A percentile compares a stretch with the other conserved stretches of the same genome.
Evolutionary conservation across 2,113 vertebrate genomes (phyloP).

Genomic region (Otus sunia): DNA sequence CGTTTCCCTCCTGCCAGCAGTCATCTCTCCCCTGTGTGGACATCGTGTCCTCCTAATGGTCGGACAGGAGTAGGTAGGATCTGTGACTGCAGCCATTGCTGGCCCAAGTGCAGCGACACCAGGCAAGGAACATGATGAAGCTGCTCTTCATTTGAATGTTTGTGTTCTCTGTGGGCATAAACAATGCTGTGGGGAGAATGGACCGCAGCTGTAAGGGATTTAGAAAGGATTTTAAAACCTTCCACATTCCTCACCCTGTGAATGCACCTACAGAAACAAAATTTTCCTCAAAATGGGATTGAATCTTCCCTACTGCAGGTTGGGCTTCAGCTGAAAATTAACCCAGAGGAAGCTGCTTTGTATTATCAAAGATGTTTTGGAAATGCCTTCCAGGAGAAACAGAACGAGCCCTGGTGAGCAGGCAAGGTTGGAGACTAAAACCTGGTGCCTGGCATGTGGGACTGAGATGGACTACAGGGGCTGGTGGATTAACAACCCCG

Average conservation of each 20-base stretch:
- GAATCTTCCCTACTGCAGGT: not conserved
- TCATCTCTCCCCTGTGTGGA: not conserved
- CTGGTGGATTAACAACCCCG: not conserved
- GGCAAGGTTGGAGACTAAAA: not conserved
- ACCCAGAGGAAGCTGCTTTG: not conserved
- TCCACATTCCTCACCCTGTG: not conserved
- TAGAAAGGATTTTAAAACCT: not conserved
- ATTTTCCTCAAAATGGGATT: not conserved
- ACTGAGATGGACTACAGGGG: not conserved
- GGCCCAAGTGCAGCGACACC: not conserved
- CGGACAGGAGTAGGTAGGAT: not conserved
- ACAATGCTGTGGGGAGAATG: not conserved
- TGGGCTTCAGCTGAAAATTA: not conserved
- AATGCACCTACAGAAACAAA: not conserved
- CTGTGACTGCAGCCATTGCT: not conserved
- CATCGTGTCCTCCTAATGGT: not conserved
- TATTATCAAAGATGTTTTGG: not conserved
- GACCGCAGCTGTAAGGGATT: not conserved
- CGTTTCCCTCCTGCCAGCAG: not conserved
- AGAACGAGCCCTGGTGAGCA: not conserved
- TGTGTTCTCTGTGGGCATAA: not conserved
- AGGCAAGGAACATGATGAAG: not conserved
- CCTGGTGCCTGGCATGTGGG: not conserved
- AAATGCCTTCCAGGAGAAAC: not conserved
- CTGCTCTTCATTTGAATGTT: not conserved